These are phyloP conservation scores for Scaptodrosophila latifasciaeformis DNA, from an alignment of 2,888 invertebrate species.

Conservation along the genomic window DNA sequence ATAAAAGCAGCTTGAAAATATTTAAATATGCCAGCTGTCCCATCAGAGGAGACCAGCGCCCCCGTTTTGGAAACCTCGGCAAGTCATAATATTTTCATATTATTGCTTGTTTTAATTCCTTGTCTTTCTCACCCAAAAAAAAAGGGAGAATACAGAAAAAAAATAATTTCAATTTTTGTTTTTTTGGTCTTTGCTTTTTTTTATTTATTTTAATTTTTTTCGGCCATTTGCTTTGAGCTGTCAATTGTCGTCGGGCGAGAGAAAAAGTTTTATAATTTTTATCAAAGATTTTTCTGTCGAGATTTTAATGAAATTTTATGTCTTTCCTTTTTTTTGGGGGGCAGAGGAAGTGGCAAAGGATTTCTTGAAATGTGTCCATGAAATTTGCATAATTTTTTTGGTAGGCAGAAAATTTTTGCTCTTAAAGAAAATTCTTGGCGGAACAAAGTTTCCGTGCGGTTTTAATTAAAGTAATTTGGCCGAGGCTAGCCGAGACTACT, in stretches of 20 bases:
- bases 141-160: slow-evolving; percentile 9
- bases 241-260: slow-evolving; percentile 1
- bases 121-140: too few relatives aligned
- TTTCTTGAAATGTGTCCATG: slow-evolving; percentile 32
- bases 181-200: slow-evolving; percentile 13
- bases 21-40: slow-evolving; percentile 52
- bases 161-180: slow-evolving; percentile 39
- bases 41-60: background rate
- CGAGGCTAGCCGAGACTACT: slow-evolving; percentile 14
- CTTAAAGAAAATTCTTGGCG: slow-evolving; percentile 43
- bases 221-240: slow-evolving; percentile 7
- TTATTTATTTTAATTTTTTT: slow-evolving; percentile 2
- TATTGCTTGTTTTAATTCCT: slow-evolving; percentile 67
- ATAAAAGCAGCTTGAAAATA: slow-evolving; percentile 59
- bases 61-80: slow-evolving; percentile 3
- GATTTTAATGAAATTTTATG: slow-evolving; percentile 61
- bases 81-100: slow-evolving; percentile 66
- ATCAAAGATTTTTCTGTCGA: slow-evolving; percentile 51
- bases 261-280: slow-evolving; percentile 60
- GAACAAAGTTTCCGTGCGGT: slow-evolving; percentile 17
- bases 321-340: slow-evolving; percentile 32
- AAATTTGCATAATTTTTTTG: slow-evolving; percentile 55
- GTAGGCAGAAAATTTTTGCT: slow-evolving; percentile 56
- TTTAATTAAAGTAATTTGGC: slow-evolving; percentile 49
- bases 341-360: too few relatives aligned